Percentiles rank a stretch among this genome's conserved stretches.
phyloP scores from a whole-genome alignment of 2,888 invertebrate genomes.

The Heliconius charithonia region DNA sequence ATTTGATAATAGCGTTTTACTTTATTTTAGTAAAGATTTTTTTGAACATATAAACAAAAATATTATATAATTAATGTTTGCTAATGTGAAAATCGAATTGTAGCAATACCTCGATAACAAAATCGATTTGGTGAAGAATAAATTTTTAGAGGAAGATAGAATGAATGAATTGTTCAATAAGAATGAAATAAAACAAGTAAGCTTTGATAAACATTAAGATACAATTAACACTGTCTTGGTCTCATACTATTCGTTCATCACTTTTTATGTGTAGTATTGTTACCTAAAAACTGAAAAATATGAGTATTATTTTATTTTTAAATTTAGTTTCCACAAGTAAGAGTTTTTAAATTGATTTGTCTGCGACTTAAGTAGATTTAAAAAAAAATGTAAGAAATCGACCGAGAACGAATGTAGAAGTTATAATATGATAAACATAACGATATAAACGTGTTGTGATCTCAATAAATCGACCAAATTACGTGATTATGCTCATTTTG shows the following conservation, averaged over 20 bases:
- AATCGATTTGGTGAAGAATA: slow-evolving; percentile 8
- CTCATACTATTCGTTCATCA: neutral
- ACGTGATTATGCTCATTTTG: slow-evolving; percentile 48
- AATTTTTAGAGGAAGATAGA: neutral
- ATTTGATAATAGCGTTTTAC: neutral
- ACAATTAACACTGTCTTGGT: slow-evolving; percentile 11
- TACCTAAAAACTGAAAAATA: neutral
- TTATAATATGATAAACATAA: slow-evolving; percentile 17
- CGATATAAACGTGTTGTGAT: slow-evolving; percentile 44
- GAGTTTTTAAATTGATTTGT: neutral
- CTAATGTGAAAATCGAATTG: slow-evolving; percentile 1
- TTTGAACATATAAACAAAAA: neutral
- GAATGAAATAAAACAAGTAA: slow-evolving; percentile 17
- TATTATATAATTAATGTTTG: neutral
- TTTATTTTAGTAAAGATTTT: neutral
- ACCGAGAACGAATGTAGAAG: slow-evolving; percentile 4
- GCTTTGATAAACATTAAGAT: slow-evolving; percentile 14
- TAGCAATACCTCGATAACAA: neutral
- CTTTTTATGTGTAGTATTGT: neutral
- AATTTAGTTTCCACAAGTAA: neutral
- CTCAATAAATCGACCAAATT: slow-evolving; percentile 44
- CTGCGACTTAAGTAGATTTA: neutral
- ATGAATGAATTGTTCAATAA: slow-evolving; percentile 18
- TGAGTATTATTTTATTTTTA: neutral
- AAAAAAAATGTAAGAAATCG: neutral